phyloP scores from a whole-genome alignment of 2,888 invertebrate genomes.

The Molorchus minor region DNA sequence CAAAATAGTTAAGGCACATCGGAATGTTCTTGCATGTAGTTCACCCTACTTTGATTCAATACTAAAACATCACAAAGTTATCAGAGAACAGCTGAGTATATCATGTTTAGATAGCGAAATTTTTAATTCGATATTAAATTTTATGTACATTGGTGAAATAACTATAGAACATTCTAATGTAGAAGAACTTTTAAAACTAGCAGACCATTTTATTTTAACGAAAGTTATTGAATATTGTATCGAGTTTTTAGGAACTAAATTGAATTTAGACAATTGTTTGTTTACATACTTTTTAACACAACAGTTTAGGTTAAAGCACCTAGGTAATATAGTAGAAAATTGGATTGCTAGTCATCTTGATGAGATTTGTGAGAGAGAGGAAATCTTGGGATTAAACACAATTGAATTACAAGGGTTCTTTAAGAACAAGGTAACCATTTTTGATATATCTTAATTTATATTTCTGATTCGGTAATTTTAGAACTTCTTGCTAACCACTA shows the following conservation, averaged over 20 bases:
- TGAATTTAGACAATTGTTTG: constrained; percentile 71
- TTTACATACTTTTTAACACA: constrained; percentile 69
- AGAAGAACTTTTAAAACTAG: constrained; percentile 68
- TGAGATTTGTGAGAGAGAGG: constrained; percentile 66
- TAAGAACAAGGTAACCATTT: constrained; percentile 63
- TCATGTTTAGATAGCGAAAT: constrained; percentile 68
- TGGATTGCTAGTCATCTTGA: constrained; percentile 66
- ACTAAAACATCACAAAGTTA: constrained; percentile 66
- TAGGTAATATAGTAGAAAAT: constrained; percentile 67
- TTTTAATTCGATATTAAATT: constrained; percentile 69
- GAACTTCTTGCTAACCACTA: constrained; percentile 59
- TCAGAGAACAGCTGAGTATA: constrained; percentile 66
- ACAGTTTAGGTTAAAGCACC: constrained; percentile 67
- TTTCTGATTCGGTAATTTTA: too few relatives aligned
- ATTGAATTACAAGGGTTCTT: constrained; percentile 65
- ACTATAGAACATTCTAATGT: constrained; percentile 70
- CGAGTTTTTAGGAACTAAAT: constrained; percentile 70
- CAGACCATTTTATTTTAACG: constrained; percentile 71
- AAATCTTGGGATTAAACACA: constrained; percentile 64
- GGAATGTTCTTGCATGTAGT: constrained; percentile 70
- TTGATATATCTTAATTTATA: too few relatives aligned
- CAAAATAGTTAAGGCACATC: constrained; percentile 68
- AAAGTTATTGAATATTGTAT: constrained; percentile 72
- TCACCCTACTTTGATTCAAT: constrained; percentile 73
- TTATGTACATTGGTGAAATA: constrained; percentile 72